These are phyloP conservation scores for Pterois miles DNA, from an alignment of 2,797 vertebrate species.

Conservation along the genomic window DNA sequence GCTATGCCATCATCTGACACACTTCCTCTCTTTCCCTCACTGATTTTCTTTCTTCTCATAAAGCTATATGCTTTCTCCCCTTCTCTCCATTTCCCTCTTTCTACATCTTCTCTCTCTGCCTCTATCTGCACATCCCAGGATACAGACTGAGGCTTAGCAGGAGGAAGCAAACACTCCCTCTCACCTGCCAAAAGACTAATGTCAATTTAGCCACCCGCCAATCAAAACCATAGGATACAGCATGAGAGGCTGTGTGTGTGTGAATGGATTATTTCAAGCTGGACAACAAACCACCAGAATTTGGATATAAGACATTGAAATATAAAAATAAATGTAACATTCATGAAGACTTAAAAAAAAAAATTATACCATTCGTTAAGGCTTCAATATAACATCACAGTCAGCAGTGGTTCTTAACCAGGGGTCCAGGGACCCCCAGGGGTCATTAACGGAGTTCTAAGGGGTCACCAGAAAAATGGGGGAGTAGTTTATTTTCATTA, in stretches of 20 bases:
- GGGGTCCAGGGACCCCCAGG: too few relatives aligned
- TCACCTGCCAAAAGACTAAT: slow-evolving; percentile 68
- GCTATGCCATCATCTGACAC: slow-evolving; percentile 27
- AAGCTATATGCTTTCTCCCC: not conserved
- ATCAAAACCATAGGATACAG: slow-evolving; percentile 64
- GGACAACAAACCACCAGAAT: slow-evolving; percentile 1
- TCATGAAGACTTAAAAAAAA: not conserved
- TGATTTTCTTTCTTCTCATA: not conserved
- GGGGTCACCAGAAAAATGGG: too few relatives aligned
- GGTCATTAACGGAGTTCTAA: too few relatives aligned
- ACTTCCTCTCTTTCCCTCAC: not conserved
- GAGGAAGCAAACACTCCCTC: slow-evolving; percentile 45
- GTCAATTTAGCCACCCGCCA: slow-evolving; percentile 70
- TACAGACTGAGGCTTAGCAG: slow-evolving; percentile 42
- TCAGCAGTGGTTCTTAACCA: too few relatives aligned
- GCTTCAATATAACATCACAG: not conserved
- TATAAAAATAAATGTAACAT: not conserved
- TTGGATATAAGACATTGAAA: not conserved
- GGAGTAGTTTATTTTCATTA: too few relatives aligned
- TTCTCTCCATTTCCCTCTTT: not conserved
- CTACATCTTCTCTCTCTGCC: not conserved
- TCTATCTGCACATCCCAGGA: slow-evolving; percentile 28
- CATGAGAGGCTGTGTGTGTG: slow-evolving; percentile 14
- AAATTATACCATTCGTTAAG: not conserved
- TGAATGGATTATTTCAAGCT: slow-evolving; percentile 5